phyloP scores from a whole-genome alignment of 2,113 vertebrate genomes.

The Myrmecobius fasciatus region DNA sequence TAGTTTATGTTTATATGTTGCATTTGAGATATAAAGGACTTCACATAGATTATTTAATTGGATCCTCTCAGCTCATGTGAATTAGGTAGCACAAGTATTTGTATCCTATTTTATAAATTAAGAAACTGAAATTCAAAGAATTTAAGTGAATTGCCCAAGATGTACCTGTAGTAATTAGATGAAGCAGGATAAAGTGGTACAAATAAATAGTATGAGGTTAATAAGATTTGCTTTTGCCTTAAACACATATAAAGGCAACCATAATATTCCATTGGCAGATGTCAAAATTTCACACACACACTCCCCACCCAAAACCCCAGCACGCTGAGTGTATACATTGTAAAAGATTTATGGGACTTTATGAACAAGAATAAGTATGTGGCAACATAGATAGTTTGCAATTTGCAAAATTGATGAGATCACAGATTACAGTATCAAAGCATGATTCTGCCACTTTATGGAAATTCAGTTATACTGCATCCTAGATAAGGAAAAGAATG shows the following conservation, averaged over 20 bases:
- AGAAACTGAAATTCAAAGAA: not conserved
- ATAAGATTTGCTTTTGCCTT: slow-evolving; percentile 10
- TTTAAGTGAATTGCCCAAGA: not conserved
- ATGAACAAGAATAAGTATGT: not conserved
- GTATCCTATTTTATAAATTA: not conserved
- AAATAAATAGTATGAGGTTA: not conserved
- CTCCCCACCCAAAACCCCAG: not conserved
- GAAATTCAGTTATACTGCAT: not conserved
- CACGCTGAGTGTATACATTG: not conserved
- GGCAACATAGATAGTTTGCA: not conserved
- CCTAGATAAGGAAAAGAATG: slow-evolving; percentile 44
- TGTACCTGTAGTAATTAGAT: not conserved
- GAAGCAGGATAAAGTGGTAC: not conserved
- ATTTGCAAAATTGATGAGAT: not conserved
- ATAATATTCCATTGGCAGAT: not conserved
- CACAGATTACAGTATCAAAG: not conserved
- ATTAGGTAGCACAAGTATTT: not conserved
- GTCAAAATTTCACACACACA: not conserved
- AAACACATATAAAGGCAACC: not conserved
- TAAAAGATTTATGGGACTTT: not conserved
- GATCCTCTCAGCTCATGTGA: not conserved
- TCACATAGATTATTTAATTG: not conserved
- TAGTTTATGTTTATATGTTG: not conserved
- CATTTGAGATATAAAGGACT: not conserved
- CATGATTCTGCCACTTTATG: not conserved